A percentile compares a stretch with the other conserved stretches of the same genome.
These are phyloP conservation scores for Pseudochirops corinnae DNA, from an alignment of 2,797 vertebrate genomes.

Conservation along the genomic window DNA sequence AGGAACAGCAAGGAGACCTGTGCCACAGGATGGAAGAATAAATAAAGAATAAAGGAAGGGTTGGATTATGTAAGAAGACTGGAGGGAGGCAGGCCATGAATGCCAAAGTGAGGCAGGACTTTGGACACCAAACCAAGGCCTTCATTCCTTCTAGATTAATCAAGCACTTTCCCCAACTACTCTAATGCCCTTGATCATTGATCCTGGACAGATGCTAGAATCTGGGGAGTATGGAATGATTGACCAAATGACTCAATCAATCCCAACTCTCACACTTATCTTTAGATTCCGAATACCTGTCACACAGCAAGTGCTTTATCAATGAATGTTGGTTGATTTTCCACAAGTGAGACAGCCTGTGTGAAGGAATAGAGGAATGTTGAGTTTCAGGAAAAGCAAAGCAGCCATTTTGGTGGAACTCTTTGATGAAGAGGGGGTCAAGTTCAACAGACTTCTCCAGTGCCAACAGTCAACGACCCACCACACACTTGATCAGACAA, in stretches of 20 bases:
- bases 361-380: not conserved
- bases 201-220: not conserved
- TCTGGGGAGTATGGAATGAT: not conserved
- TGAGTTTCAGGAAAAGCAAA: not conserved
- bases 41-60: no score
- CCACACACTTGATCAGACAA: not conserved
- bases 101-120: not conserved
- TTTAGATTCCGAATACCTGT: not conserved
- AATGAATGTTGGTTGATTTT: not conserved
- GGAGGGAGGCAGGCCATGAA: not conserved
- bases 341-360: not conserved
- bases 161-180: not conserved
- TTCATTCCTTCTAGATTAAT: not conserved
- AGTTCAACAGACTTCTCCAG: not conserved
- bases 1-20: no score
- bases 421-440: not conserved
- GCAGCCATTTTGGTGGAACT: not conserved
- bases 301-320: not conserved
- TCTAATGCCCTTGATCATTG: not conserved
- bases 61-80: not conserved
- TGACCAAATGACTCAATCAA: not conserved
- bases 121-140: not conserved
- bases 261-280: not conserved
- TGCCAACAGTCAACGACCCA: not conserved
- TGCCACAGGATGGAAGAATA: no score